Percentiles rank a stretch among this genome's conserved stretches.
These are phyloP conservation scores for Ochotona curzoniae DNA, from an alignment of 2,113 vertebrate species.

Conservation along the genomic window DNA sequence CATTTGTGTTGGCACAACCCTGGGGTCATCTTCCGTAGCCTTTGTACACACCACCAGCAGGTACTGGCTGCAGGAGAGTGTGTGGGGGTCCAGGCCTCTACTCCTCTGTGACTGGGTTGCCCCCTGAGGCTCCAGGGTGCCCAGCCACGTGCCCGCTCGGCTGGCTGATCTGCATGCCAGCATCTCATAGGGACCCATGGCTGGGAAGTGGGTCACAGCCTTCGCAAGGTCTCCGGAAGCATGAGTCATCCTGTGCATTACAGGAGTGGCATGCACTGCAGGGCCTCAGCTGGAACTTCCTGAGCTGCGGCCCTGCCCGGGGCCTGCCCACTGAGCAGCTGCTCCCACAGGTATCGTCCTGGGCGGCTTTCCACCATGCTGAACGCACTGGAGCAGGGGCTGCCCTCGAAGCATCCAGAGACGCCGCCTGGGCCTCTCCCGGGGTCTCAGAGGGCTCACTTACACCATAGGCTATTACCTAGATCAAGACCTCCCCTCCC, in stretches of 20 bases:
- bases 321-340: neutral
- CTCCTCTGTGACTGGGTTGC: neutral
- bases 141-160: neutral
- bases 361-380: neutral
- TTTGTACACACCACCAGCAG: too few species aligned
- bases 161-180: neutral
- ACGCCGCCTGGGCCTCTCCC: neutral
- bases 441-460: neutral
- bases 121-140: neutral
- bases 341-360: slow-evolving; percentile 10
- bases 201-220: neutral
- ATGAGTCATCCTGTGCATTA: neutral
- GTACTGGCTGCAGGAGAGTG: neutral
- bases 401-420: neutral
- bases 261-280: neutral
- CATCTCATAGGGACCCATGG: neutral
- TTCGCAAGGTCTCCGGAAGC: neutral
- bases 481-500: neutral
- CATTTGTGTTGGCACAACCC: neutral
- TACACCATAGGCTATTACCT: neutral
- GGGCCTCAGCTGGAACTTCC: neutral
- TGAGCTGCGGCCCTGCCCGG: neutral
- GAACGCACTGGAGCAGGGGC: neutral
- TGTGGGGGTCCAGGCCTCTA: fast-evolving
- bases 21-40: too few species aligned